Conservation (phyloP, 2,797 vertebrate genomes). For the Tapirus indicus region DNA sequence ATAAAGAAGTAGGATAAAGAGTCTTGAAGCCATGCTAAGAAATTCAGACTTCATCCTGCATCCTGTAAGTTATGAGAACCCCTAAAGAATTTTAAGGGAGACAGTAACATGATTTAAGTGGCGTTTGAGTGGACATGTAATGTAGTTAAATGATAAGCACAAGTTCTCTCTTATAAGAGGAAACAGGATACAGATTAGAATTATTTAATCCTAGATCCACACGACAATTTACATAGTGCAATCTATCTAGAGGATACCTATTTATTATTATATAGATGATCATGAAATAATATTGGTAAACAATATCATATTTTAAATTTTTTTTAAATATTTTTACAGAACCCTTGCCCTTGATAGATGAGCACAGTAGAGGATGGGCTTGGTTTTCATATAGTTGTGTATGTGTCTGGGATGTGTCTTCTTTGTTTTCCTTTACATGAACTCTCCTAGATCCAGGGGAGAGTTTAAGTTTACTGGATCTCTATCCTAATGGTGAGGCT, state of each 20-base stretch:
- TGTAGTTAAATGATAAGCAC: neutral
- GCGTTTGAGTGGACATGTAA: neutral
- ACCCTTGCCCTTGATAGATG: neutral
- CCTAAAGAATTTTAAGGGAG: neutral
- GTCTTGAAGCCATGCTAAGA: neutral
- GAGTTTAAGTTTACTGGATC: conserved; percentile 75
- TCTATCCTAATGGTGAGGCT: conserved; percentile 69
- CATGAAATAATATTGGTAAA: conserved; percentile 16
- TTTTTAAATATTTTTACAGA: neutral
- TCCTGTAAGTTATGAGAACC: neutral
- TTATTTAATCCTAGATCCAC: neutral
- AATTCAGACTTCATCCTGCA: neutral
- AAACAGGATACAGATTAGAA: neutral
- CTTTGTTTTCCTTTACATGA: neutral
- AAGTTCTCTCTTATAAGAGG: neutral
- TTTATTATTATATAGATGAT: neutral
- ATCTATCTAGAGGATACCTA: neutral
- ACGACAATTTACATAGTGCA: neutral
- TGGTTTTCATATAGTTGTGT: fast-evolving
- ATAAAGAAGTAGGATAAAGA: neutral
- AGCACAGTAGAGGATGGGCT: neutral
- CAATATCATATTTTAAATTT: neutral
- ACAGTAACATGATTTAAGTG: neutral
- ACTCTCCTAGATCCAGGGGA: neutral
- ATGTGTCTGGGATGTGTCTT: neutral